Evolutionary conservation across 2,888 invertebrate genomes (phyloP), one percentile per base, ranked within the genome.

Genomic region (Drosophila pseudotakahashii): DNA sequence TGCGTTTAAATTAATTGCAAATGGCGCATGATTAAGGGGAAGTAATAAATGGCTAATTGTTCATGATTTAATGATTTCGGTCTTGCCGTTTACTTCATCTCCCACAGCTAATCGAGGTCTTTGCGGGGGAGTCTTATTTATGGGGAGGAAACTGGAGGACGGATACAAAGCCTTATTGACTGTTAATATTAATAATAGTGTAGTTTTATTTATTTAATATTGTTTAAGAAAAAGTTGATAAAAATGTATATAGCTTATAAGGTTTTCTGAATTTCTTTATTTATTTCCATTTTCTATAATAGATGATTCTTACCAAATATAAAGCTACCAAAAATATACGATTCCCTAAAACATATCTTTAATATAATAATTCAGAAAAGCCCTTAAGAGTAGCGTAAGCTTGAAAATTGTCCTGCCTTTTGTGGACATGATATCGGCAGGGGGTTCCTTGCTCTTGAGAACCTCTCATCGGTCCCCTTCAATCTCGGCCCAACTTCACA

Each of bases 1-100:
- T 88, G 79, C 79, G 84, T 81, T 80, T 72, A 88, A 88, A 84
- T 83, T 84, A 84, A 84, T 84, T 84, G 88, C 87, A 88, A 84
- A 84, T 81, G 84, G 81, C 87, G 81, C 79, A 83, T 88, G 87
- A 86, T 86, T 84, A 83, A 81, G 83, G 62, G 81, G 88, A 84
- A 83, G 83, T 84, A 88, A 88, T 88, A 88, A 72, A 75, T 59
- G 72, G 66, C 87, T 84, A 84, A 84, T 84, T 88, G 87, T 76
- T 83, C 73, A 81, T 75, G 87, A 86, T 86, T 86, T 88, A 75
- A 79, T 79, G 83, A 81, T 71, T 73, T 54, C 26, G 62, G 63
- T 63, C 57, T 67, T 75, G 16, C 36, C 41, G 58, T 41, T 64
- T 62, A 58, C 47, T 70, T 39, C 36, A 50, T 71, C 36, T 67